These are phyloP conservation scores for Butorides virescens DNA, from an alignment of 2,113 vertebrate species.

Conservation along the genomic window DNA sequence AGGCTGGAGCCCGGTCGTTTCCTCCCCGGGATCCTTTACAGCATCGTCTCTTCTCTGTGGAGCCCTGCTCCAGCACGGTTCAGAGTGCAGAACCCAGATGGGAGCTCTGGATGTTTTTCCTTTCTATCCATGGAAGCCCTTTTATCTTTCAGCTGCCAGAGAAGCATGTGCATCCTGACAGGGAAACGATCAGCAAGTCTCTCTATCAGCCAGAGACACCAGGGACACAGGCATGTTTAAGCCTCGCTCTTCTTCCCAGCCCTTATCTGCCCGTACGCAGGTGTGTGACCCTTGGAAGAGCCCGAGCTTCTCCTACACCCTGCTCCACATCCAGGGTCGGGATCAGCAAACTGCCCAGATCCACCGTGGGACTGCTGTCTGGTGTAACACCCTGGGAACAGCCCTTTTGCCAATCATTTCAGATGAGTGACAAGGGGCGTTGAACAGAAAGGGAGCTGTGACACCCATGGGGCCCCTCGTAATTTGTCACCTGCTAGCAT, in stretches of 20 bases:
- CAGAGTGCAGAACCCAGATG: background rate
- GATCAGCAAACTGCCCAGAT: background rate
- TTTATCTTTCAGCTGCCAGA: slow-evolving; percentile 20
- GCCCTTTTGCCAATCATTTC: background rate
- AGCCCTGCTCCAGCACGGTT: background rate
- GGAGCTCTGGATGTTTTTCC: slow-evolving; percentile 7
- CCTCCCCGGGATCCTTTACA: background rate
- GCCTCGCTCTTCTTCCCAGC: background rate
- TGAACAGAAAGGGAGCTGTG: background rate
- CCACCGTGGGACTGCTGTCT: background rate
- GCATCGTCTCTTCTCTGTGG: background rate
- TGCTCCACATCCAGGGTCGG: background rate
- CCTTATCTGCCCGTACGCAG: background rate
- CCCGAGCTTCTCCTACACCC: background rate
- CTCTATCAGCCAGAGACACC: background rate
- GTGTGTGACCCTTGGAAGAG: background rate
- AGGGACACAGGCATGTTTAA: background rate
- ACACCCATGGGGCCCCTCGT: accelerated
- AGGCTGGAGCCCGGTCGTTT: background rate
- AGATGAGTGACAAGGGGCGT: background rate
- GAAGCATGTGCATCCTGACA: background rate
- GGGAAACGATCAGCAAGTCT: background rate
- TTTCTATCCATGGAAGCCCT: background rate
- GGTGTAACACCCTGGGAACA: background rate
- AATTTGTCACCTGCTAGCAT: background rate